Evolutionary conservation across 2,797 vertebrate genomes (phyloP), one percentile per base, ranked within the genome.

Genomic region (Pangasius macronema): DNA sequence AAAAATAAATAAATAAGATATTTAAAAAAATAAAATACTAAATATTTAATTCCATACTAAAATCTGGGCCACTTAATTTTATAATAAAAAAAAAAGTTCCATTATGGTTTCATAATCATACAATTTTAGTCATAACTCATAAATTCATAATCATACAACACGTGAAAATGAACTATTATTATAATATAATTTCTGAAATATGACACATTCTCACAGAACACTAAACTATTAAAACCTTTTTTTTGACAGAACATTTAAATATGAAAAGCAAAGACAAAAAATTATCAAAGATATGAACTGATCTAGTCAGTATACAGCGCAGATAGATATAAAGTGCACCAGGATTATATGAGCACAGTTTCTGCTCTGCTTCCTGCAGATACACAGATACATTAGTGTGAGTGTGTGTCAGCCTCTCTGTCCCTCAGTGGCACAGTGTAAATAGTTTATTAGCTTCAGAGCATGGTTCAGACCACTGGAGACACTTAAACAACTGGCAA

Each of bases 401-500:
- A n/a, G 4, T n/a, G 59, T 55, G 55, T 55, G 49, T 16, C 4
- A 1, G 22, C 5, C 14, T 65, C 61, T 57, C 22, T 39, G 39
- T 72, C 3, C 30, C 76, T 67, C 51, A 33, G 30, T 46, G 51
- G 49, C 63, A 82, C 8, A 42, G 27, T 24, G 81, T 83, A 85
- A 84, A 86, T 51, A 70, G 42, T 75, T 57, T 42, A 75, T 46
- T 59, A 53, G 11, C 18, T 72, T 57, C 8, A 61, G n/a, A 20
- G n/a, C 27, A 65, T 27, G 3, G 13, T 36, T 76, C 46, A 77
- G 73, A 51, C 24, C 84, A 30, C 49, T 84, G 82, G 75, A 65
- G 90, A 92, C 93, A 94, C 90, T 93, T 87, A 92, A 86, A 91
- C 8, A 86, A 92, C 90, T 93, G 92, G 91, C 95, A 96, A 94